These are phyloP conservation scores for Acanthornis magna DNA, from an alignment of 2,797 vertebrate species.

Conservation along the genomic window DNA sequence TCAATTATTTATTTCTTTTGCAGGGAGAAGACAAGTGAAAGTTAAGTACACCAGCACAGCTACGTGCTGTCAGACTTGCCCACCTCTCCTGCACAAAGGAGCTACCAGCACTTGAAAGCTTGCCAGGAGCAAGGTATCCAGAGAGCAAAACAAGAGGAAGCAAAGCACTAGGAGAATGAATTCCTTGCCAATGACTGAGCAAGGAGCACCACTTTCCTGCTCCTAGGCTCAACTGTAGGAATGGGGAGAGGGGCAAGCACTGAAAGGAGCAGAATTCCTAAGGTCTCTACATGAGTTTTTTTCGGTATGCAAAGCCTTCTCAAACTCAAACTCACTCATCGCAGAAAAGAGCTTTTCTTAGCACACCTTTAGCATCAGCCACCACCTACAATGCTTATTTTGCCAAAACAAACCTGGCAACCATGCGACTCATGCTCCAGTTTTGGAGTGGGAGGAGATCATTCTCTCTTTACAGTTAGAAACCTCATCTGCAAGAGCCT, in stretches of 20 bases:
- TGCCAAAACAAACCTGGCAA: constrained; percentile 31
- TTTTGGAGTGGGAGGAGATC: not conserved
- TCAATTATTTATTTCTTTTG: constrained; percentile 64
- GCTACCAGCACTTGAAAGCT: not conserved
- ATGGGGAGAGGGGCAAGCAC: not conserved
- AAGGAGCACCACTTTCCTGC: not conserved
- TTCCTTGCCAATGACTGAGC: not conserved
- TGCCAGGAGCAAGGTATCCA: not conserved
- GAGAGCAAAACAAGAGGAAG: constrained; percentile 25
- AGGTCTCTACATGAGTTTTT: not conserved
- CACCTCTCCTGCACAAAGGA: not conserved
- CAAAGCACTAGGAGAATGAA: not conserved
- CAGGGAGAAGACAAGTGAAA: constrained; percentile 60
- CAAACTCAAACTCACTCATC: not conserved
- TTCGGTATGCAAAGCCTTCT: not conserved
- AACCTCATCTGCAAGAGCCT: not conserved
- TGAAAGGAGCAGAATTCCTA: not conserved
- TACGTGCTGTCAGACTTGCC: constrained; percentile 34
- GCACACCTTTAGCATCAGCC: not conserved
- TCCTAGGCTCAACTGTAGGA: not conserved
- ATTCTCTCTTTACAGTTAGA: not conserved
- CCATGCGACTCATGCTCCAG: not conserved
- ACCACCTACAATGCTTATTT: not conserved
- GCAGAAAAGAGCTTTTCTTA: not conserved
- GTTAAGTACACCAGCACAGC: constrained; percentile 27